Evolutionary conservation across 1,140 invertebrate genomes (phyloP).

Genomic region (Sweltsa coloradensis): DNA sequence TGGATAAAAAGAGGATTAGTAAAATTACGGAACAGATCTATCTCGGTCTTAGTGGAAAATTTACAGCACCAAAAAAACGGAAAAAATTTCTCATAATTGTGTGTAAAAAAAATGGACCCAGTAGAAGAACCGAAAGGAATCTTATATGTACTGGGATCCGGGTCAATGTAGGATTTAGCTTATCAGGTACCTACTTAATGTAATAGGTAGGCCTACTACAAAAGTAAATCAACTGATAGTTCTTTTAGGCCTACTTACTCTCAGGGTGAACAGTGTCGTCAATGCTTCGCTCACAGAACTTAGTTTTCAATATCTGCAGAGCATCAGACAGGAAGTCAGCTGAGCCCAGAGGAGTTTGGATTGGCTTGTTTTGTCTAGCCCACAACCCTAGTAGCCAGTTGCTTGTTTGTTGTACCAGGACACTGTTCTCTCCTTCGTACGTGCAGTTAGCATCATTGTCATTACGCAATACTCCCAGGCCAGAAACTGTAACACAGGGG

Average conservation of each 20-base stretch:
- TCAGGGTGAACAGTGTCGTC: slow-evolving; percentile 40
- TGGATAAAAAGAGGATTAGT: too few relatives aligned
- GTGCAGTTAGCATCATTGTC: slow-evolving; percentile 82
- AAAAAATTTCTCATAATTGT: too few relatives aligned
- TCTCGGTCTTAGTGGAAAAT: too few relatives aligned
- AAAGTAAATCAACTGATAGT: too few relatives aligned
- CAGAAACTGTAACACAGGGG: slow-evolving; percentile 37
- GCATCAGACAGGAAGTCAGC: slow-evolving; percentile 40
- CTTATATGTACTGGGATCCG: too few relatives aligned
- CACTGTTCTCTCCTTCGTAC: slow-evolving; percentile 84
- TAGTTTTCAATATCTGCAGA: slow-evolving; percentile 22
- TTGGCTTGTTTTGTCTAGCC: slow-evolving; percentile 27
- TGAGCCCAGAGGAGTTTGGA: slow-evolving; percentile 46
- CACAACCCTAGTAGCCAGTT: slow-evolving; percentile 58
- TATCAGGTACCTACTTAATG: too few relatives aligned
- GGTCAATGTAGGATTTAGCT: too few relatives aligned
- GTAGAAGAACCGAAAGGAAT: too few relatives aligned
- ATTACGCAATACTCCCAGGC: slow-evolving; percentile 57
- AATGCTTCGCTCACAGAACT: slow-evolving; percentile 23
- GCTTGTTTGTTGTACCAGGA: slow-evolving; percentile 72
- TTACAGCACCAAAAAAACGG: too few relatives aligned
- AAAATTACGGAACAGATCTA: too few relatives aligned
- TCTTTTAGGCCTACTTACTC: slow-evolving; percentile 45
- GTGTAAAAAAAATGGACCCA: too few relatives aligned
- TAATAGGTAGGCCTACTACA: too few relatives aligned